These are phyloP conservation scores for Onychostoma macrolepis DNA, from an alignment of 2,113 vertebrate genomes.

Conservation along the genomic window DNA sequence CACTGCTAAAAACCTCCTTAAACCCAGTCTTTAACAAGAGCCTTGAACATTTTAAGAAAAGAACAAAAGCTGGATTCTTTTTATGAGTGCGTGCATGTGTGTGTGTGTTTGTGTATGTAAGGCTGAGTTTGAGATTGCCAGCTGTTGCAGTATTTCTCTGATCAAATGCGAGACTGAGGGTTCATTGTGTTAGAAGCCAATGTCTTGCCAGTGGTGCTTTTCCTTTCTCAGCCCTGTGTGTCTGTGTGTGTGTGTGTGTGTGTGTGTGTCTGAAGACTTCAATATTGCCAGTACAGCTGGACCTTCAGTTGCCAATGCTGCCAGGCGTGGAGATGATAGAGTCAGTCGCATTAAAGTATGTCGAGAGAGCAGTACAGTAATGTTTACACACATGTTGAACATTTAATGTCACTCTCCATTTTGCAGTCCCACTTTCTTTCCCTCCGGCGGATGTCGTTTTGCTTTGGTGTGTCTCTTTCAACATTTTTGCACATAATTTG, in stretches of 20 bases:
- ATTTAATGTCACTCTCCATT: conserved; percentile 18
- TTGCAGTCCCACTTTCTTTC: neutral
- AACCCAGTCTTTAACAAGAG: conserved; percentile 28
- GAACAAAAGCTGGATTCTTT: conserved; percentile 30
- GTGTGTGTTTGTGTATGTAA: neutral
- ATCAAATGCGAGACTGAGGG: conserved; percentile 29
- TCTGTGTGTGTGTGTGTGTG: neutral
- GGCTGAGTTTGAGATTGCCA: conserved; percentile 40
- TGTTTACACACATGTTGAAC: conserved; percentile 3
- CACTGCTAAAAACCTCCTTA: conserved; percentile 28
- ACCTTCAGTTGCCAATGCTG: neutral
- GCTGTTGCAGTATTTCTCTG: conserved; percentile 43
- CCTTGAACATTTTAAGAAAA: conserved; percentile 8
- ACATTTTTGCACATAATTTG: neutral
- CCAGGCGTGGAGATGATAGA: conserved; percentile 3
- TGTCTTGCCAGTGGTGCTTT: conserved; percentile 40
- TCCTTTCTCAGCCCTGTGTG: conserved; percentile 27
- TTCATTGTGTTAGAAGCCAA: conserved; percentile 35
- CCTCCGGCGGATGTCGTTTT: neutral
- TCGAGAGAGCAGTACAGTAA: neutral
- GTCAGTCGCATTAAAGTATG: conserved; percentile 6
- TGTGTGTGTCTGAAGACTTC: neutral
- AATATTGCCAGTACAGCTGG: neutral
- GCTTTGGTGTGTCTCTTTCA: conserved; percentile 1
- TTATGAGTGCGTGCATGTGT: neutral